These are phyloP conservation scores for Calephelis nemesis DNA, from an alignment of 1,140 invertebrate genomes.

Conservation along the genomic window DNA sequence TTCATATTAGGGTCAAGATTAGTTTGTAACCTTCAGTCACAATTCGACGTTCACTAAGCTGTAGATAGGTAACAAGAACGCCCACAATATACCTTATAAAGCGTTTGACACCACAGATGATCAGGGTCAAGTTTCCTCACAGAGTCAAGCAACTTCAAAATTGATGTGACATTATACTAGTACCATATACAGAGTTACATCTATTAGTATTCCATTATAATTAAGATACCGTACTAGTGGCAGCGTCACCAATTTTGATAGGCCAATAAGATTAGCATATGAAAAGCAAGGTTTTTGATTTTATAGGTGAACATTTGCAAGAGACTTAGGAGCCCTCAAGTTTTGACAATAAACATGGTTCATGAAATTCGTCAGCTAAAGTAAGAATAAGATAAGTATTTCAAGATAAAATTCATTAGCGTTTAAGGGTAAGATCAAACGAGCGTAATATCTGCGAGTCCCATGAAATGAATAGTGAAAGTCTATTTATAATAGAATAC, in stretches of 20 bases:
- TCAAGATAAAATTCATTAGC: too few relatives aligned
- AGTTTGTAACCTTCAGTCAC: conserved; percentile 41
- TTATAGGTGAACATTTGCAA: too few relatives aligned
- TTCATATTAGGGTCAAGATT: conserved; percentile 56
- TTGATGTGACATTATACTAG: conserved; percentile 2
- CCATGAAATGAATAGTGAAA: too few relatives aligned
- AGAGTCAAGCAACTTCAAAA: conserved; percentile 3
- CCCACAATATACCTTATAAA: conserved; percentile 45
- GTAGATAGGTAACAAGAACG: conserved; percentile 24
- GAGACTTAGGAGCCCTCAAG: too few relatives aligned
- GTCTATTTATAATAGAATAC: too few relatives aligned
- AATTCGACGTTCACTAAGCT: conserved; percentile 43
- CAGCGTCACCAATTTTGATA: neutral
- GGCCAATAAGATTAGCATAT: neutral
- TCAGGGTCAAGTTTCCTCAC: conserved; percentile 25
- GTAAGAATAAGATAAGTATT: too few relatives aligned
- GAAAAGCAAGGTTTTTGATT: neutral
- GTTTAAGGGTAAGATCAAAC: too few relatives aligned
- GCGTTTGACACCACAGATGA: conserved; percentile 34
- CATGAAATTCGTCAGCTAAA: too few relatives aligned
- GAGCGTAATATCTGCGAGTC: too few relatives aligned
- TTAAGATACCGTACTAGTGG: neutral
- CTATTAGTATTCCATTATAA: neutral
- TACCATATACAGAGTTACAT: neutral
- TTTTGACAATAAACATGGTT: too few relatives aligned